Evolutionary conservation across 2,113 vertebrate genomes (phyloP), one percentile per base, ranked within the genome.

Genomic region (Stictonetta naevosa): DNA sequence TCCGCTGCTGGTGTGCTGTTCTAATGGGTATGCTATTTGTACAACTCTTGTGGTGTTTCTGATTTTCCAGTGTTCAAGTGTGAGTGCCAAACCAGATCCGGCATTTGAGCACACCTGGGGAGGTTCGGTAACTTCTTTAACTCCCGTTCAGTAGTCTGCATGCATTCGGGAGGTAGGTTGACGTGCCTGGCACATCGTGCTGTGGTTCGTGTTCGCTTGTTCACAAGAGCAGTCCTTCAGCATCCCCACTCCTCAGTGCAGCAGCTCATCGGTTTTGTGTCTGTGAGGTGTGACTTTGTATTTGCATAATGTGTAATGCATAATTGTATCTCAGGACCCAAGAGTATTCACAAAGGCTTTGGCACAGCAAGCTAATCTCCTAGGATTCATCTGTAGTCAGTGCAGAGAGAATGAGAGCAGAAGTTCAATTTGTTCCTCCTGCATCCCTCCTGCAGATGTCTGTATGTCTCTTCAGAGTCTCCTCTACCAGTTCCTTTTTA

Each of bases 101-200:
- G 48, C 34, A 16, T 60, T 42, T 80, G 33, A 83, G 63, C 38
- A 29, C 50, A 23, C 12, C 19, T 34, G 59, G 40, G 75, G 72
- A 66, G 38, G 13, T 31, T 0, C 4, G 20, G 1, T 64, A 53
- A 31, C 76, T 80, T 53, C 36, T 64, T 28, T 42, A 2, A 55
- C 38, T 33, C 42, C 28, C 68, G 3, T 59, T 63, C 10, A 14
- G 11, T 17, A 3, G 56, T 59, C 53, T 10, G 13, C 19, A 1
- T 13, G 36, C 26, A 7, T 56, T 69, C 18, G 31, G 72, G 80
- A 64, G 33, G 29, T 18, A 38, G 58, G 10, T 10, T 46, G 38
- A 13, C 71, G 63, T 1, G 4, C 67, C 62, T 2, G 36, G 56
- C 52, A 50, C 0, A 0, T 79, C 3, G 1, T n/a, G 4, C 50